phyloP scores from a whole-genome alignment of 2,113 vertebrate genomes.

The Tringa solitaria region DNA sequence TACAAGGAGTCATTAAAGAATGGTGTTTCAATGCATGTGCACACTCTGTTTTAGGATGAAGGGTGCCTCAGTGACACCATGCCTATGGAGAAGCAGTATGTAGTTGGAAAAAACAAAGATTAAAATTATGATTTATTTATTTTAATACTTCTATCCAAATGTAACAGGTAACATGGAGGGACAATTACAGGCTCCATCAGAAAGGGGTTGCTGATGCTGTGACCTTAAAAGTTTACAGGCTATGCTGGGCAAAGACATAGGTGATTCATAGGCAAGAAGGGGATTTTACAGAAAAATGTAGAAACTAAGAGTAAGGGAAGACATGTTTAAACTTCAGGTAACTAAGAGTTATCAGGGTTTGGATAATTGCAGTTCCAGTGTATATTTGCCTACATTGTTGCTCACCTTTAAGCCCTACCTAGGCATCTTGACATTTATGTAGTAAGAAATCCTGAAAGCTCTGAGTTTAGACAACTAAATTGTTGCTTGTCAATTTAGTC shows the following conservation, averaged over 20 bases:
- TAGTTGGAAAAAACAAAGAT: neutral
- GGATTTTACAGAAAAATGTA: neutral
- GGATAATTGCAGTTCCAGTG: constrained; percentile 59
- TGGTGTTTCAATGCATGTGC: neutral
- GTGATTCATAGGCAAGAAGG: neutral
- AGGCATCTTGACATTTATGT: constrained; percentile 77
- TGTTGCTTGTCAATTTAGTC: constrained; percentile 79
- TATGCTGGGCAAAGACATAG: neutral
- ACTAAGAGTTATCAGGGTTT: constrained; percentile 50
- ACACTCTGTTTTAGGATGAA: neutral
- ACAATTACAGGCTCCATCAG: neutral
- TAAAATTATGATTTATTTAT: constrained; percentile 19
- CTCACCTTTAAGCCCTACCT: constrained; percentile 78
- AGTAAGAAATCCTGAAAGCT: constrained; percentile 78
- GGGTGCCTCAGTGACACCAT: neutral
- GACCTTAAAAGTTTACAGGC: constrained; percentile 20
- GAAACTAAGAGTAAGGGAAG: neutral
- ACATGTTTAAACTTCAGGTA: constrained; percentile 48
- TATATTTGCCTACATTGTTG: constrained; percentile 71
- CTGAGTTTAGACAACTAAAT: constrained; percentile 83
- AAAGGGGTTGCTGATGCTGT: neutral
- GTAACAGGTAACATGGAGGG: neutral
- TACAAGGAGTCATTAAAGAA: neutral
- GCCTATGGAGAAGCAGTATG: neutral
- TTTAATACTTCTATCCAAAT: neutral